Conservation (phyloP, 2,797 vertebrate genomes). For the Sebastiscus tertius region DNA sequence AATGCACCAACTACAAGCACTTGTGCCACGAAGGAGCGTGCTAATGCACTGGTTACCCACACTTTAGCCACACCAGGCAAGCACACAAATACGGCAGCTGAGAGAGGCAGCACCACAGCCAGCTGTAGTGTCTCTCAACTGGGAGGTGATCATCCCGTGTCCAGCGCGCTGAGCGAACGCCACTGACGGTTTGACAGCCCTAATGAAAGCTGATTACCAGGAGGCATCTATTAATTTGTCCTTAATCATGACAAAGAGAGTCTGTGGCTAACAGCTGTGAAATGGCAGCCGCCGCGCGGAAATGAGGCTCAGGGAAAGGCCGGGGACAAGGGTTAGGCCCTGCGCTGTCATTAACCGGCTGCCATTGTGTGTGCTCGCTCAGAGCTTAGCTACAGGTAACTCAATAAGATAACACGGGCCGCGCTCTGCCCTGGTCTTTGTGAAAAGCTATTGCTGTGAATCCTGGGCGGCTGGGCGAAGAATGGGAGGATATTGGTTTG, state of each 20-base stretch:
- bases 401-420: conserved; percentile 79
- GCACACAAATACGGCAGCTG: conserved; percentile 66
- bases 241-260: conserved; percentile 86
- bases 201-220: conserved; percentile 87
- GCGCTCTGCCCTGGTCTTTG: conserved; percentile 75
- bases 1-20: conserved; percentile 80
- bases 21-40: conserved; percentile 78
- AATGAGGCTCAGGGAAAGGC: conserved; percentile 83
- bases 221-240: conserved; percentile 85
- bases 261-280: conserved; percentile 87
- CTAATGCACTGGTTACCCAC: conserved; percentile 81
- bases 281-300: conserved; percentile 85
- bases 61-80: conserved; percentile 75
- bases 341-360: conserved; percentile 79
- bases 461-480: conserved; percentile 70
- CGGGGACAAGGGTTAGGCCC: conserved; percentile 78
- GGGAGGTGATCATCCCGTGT: conserved; percentile 74
- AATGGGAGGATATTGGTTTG: conserved; percentile 82
- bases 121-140: conserved; percentile 63
- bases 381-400: conserved; percentile 85
- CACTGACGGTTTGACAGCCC: conserved; percentile 79
- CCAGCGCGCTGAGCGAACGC: conserved; percentile 67
- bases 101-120: conserved; percentile 60
- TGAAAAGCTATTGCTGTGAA: conserved; percentile 68
- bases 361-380: conserved; percentile 80